These are phyloP conservation scores for Neosalanx taihuensis DNA, from an alignment of 2,797 vertebrate species.

Conservation along the genomic window DNA sequence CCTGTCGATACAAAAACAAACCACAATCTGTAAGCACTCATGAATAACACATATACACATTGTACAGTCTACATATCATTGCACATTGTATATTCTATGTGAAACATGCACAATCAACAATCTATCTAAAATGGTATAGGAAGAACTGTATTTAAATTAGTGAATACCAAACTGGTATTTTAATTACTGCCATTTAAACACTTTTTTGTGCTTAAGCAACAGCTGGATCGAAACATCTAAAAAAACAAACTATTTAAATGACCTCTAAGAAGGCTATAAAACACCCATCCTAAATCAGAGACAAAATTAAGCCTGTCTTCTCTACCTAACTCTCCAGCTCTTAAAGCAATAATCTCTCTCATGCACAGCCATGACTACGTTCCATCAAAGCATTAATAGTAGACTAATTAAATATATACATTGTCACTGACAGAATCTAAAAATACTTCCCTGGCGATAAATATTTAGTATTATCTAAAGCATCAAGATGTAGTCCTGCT, in stretches of 20 bases:
- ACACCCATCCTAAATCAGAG: background rate
- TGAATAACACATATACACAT: background rate
- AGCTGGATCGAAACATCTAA: background rate
- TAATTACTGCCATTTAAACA: background rate
- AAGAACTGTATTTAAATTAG: background rate
- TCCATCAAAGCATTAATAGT: background rate
- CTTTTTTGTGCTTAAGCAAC: background rate
- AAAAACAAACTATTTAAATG: background rate
- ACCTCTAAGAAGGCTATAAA: background rate
- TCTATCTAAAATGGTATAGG: too few relatives aligned
- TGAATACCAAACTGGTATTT: too few relatives aligned
- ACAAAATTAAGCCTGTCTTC: background rate
- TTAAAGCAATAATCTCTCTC: slow-evolving; percentile 10
- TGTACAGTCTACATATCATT: too few relatives aligned
- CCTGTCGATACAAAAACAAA: slow-evolving; percentile 58
- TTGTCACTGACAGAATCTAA: background rate
- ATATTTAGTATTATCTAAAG: background rate
- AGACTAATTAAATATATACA: background rate
- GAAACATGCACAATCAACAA: too few relatives aligned
- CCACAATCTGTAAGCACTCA: background rate
- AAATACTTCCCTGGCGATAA: background rate
- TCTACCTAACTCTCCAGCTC: background rate
- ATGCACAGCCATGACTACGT: background rate
- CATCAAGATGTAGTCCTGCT: background rate
- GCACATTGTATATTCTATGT: background rate